Percentiles rank a stretch among this genome's conserved stretches.
phyloP scores from a whole-genome alignment of 2,113 vertebrate species.

The Ranitomeya imitator region DNA sequence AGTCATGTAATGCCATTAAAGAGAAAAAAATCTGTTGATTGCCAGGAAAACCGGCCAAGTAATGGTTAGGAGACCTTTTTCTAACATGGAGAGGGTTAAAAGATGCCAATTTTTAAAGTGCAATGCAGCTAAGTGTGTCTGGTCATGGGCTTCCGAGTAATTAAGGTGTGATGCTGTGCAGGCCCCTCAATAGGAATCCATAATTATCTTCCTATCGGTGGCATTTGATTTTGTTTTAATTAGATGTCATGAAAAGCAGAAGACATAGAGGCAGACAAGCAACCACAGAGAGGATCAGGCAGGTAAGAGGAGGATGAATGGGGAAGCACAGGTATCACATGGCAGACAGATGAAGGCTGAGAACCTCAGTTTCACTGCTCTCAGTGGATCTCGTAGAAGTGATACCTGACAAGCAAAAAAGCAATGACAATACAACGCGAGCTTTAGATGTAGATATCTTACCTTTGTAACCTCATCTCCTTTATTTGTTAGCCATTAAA shows the following conservation, averaged over 20 bases:
- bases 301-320: slow-evolving; percentile 9
- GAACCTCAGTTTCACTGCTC: no score
- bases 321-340: not conserved
- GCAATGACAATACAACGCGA: no score
- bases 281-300: not conserved
- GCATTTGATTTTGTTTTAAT: slow-evolving; percentile 47
- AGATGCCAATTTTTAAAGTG: not conserved
- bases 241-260: slow-evolving; percentile 37
- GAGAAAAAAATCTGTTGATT: not conserved
- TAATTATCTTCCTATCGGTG: slow-evolving; percentile 49
- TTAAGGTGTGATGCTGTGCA: slow-evolving; percentile 48
- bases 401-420: no score
- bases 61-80: not conserved
- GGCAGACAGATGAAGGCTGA: no score
- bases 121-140: not conserved
- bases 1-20: slow-evolving; percentile 3
- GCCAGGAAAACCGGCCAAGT: not conserved
- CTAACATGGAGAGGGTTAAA: not conserved
- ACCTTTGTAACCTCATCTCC: no score
- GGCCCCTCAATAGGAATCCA: slow-evolving; percentile 37
- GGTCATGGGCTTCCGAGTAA: slow-evolving; percentile 24
- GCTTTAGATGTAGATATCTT: no score
- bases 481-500: no score
- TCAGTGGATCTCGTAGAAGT: no score
- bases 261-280: not conserved